Evolutionary conservation across 2,888 invertebrate genomes (phyloP), one percentile per base, ranked within the genome.

Genomic region (Emesis furor): DNA sequence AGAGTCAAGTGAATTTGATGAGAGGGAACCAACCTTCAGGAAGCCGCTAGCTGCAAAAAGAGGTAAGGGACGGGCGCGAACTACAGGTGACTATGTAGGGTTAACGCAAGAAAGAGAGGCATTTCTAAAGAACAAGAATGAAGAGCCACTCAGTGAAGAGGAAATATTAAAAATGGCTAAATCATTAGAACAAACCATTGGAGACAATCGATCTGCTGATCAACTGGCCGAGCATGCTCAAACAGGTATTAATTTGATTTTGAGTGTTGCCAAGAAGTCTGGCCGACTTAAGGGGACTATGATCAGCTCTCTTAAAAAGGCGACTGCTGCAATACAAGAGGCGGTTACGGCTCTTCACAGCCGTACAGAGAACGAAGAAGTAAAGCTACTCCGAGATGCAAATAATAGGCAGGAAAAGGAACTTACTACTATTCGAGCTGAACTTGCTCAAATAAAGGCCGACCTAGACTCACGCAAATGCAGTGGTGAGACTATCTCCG

Each of bases 281-380:
- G 32, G 30, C 3, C 65, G 65, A 30, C 65, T 32, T 12, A 65
- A 65, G 65, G 32, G 30, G 4, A 65, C 65, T 5, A 65, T 65
- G 65, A 8, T 65, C 1, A 65, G 65, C 65, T 65, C 65, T 32
- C 65, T 65, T 30, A 65, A 65, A 4, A 65, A 65, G 14, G 32
- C 65, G 5, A 12, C 14, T 0, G 30, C 30, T 62, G 62, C 30
- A 1, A 62, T 62, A 62, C 12, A 62, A 24, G 62, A 62, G 24
- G 62, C 24, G 3, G 30, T 62, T 3, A 5, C 2, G 10, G 62
- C 30, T 24, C 59, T 59, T 17, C 46, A 12, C 46, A 46, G 4
- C 12, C 46, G 17, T n/a, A 55, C 14, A n/a, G n/a, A 59, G 7
- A 17, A 17, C 8, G 59, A 59, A 3, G 59, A 59, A 10, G 59